Evolutionary conservation across 2,797 vertebrate genomes (phyloP).

Genomic region (Meda fulgida): DNA sequence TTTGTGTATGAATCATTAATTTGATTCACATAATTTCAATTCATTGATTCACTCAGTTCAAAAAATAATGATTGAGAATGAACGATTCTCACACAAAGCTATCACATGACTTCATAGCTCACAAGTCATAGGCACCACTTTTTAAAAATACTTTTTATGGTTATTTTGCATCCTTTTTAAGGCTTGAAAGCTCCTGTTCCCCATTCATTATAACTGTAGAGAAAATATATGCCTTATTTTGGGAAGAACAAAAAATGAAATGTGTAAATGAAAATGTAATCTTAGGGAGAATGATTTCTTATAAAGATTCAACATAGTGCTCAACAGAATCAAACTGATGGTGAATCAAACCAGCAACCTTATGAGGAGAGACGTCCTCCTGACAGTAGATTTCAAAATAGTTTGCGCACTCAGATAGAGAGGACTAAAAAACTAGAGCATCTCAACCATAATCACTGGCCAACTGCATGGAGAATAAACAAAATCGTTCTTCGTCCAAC

Average conservation of each 20-base stretch:
- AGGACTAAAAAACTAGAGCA: background rate
- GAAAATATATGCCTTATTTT: background rate
- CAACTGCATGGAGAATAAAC: background rate
- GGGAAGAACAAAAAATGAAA: background rate
- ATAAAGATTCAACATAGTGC: background rate
- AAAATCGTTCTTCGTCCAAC: constrained; percentile 37
- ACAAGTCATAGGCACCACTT: too few species aligned
- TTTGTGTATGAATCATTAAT: background rate
- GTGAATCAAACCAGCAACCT: background rate
- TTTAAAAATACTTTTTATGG: background rate
- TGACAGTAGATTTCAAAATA: background rate
- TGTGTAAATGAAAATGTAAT: background rate
- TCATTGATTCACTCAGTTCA: background rate
- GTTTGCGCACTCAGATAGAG: background rate
- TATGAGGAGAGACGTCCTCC: background rate
- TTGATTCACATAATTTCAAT: background rate
- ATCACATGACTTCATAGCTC: background rate
- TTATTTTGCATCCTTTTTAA: too few species aligned
- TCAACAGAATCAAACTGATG: background rate
- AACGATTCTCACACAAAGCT: background rate
- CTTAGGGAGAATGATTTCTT: background rate
- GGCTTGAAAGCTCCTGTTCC: background rate
- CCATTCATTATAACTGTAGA: background rate
- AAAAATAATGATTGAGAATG: background rate
- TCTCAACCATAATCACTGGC: background rate